Base-by-base conservation (phyloP, 2,113 vertebrate species). In the Chaenogobius annularis region DNA sequence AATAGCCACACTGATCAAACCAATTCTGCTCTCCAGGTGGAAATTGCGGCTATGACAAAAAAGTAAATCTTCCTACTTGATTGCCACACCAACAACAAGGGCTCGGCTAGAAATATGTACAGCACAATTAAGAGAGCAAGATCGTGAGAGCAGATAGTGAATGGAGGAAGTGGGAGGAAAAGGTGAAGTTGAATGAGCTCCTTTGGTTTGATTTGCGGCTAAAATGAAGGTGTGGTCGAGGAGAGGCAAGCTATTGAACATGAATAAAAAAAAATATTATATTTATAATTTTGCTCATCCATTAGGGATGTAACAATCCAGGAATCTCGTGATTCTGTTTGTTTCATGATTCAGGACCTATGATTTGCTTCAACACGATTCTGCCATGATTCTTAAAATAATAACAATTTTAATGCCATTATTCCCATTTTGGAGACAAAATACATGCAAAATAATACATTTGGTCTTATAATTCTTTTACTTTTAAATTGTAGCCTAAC, bases 1-100 rank as follows among this genome's bases (percentile, higher is more conserved):
- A 76, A 71, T 73, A 69, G 48, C 63, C 62, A 67, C 37, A 13
- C 65, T 70, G 58, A 85, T 78, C 74, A 82, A 67, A 80, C 65
- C 50, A 17, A 75, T 47, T 19, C 44, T 46, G 44, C 10, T 46
- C 10, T 40, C 37, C 37, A 40, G 44, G 10, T 11, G 0, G 35
- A 35, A 56, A 80, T 59, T 37, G 40, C 72, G 47, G 68, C 12
- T 59, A 10, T 59, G 23, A 15, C 12, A 59, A 59, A 22, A 20
- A 55, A 52, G 10, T 11, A 54, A 54, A 54, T 54, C n/a, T n/a
- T 54, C n/a, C n/a, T 54, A 20, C 7, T n/a, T 20, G n/a, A 20
- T 54, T 20, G 19, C 19, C 17, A n/a, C 1, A n/a, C 9, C 50
- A 54, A 54, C 17, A 9, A n/a, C 19, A n/a, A 54, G 47, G 47